These are phyloP conservation scores for Galemys pyrenaicus DNA, from an alignment of 2,113 vertebrate species.

Conservation along the genomic window DNA sequence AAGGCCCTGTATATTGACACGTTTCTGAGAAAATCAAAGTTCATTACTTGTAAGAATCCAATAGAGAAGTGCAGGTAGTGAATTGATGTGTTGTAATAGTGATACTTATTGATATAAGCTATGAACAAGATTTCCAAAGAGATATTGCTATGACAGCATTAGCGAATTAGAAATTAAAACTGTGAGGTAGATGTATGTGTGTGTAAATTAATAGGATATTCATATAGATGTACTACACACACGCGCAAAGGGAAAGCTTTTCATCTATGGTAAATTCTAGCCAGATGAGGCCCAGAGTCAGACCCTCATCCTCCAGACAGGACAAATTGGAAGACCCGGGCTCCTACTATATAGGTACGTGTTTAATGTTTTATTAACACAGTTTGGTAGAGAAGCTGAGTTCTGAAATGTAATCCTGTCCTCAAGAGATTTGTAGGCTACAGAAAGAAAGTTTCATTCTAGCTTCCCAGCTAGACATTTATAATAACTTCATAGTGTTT, in stretches of 20 bases:
- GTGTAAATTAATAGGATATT: not conserved
- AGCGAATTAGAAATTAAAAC: not conserved
- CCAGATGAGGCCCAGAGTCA: not conserved
- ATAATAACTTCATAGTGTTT: not conserved
- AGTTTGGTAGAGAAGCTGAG: constrained; percentile 14
- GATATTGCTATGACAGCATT: not conserved
- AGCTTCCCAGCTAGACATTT: not conserved
- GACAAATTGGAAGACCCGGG: not conserved
- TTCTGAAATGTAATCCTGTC: not conserved
- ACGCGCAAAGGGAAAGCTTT: not conserved
- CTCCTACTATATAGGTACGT: not conserved
- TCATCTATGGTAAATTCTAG: not conserved
- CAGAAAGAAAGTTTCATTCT: not conserved
- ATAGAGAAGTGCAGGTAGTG: not conserved
- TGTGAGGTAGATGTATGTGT: not conserved
- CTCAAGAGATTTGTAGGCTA: not conserved
- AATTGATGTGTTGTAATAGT: not conserved
- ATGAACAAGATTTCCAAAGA: not conserved
- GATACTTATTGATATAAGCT: not conserved
- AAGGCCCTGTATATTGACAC: not conserved
- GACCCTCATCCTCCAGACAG: not conserved
- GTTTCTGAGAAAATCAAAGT: not conserved
- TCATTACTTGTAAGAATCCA: not conserved
- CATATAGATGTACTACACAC: not conserved
- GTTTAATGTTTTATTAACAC: not conserved